Conservation (phyloP, 2,888 invertebrate species). For the Antitype chi region DNA sequence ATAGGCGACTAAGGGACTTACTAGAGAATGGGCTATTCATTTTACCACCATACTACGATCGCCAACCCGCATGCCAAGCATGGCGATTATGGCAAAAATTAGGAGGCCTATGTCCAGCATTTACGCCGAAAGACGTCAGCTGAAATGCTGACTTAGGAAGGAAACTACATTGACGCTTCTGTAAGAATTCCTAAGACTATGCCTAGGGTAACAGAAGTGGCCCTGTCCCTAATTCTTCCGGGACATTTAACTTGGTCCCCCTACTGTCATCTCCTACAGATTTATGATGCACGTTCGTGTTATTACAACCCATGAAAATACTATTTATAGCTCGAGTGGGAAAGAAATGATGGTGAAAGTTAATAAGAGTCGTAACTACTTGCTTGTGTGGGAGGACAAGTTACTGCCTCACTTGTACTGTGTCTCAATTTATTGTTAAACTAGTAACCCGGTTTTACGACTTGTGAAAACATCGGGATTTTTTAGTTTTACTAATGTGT, state of each 20-base stretch:
- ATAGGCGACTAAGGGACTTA: too few relatives aligned
- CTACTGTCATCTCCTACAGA: constrained; percentile 49
- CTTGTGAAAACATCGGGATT: background rate
- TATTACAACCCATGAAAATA: constrained; percentile 57
- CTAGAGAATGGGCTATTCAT: too few relatives aligned
- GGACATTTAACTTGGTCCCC: constrained; percentile 68
- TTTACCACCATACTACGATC: too few relatives aligned
- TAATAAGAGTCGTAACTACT: constrained; percentile 18
- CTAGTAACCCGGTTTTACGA: background rate
- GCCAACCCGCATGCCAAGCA: too few relatives aligned
- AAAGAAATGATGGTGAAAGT: constrained; percentile 34
- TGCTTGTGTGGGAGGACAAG: background rate
- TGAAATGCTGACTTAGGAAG: too few relatives aligned
- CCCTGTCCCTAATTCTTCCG: constrained; percentile 69
- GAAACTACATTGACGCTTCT: background rate
- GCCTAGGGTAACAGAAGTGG: constrained; percentile 50
- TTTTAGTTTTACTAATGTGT: background rate
- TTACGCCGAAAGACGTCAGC: too few relatives aligned
- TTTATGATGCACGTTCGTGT: constrained; percentile 59
- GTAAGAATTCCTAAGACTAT: constrained; percentile 3
- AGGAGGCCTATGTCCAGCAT: too few relatives aligned
- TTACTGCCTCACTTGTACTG: background rate
- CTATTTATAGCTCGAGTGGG: constrained; percentile 44
- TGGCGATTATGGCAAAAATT: too few relatives aligned
- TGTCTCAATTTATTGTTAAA: background rate